Base-by-base conservation (phyloP, 35 echinoderm and acorn worm genomes). In the Ophioderma brevispina region DNA sequence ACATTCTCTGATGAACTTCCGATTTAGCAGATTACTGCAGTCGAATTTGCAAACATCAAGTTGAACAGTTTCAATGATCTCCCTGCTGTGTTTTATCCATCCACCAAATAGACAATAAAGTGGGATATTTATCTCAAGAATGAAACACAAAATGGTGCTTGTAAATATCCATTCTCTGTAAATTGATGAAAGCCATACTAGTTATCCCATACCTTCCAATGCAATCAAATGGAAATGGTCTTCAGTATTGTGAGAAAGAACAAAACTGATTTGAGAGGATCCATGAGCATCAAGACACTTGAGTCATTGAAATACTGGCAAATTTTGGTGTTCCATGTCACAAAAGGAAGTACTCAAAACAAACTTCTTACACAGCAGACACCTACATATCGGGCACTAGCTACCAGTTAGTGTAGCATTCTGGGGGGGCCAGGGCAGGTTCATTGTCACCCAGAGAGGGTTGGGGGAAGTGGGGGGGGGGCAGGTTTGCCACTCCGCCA, bases 261-360 rank as follows among this genome's bases (percentile, higher is more conserved):
- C 33, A 87, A 78, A 40, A 87, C 86, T 39, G 86, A 87, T 33
- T 87, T 87, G 21, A 77, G 86, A n/a, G 64, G 64, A 59, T 87
- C 64, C 2, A 87, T 87, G 86, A 87, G 50, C 39, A 59, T 1
- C 36, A 15, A 77, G 35, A 40, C 64, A 37, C 64, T 78, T 28
- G 13, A 31, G 25, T 3, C 86, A 78, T 82, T 25, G 32, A 8
- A 11, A 82, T 43, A 46, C 15, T 70, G 2, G 59, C 59, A 18
- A 70, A 70, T 25, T 8, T 25, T 13, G 15, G 59, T 13, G 28
- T 25, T 25, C 5, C 5, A 25, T 70, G 59, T 25, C 28, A 70
- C 59, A 6, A 70, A 70, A 8, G 23, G 28, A 25, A 30, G 28
- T 70, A 25, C 59, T 70, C 59, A 3, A 70, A 70, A 6, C 10